Evolutionary conservation across 2,888 invertebrate genomes (phyloP).

Genomic region (Glomeris marginata): DNA sequence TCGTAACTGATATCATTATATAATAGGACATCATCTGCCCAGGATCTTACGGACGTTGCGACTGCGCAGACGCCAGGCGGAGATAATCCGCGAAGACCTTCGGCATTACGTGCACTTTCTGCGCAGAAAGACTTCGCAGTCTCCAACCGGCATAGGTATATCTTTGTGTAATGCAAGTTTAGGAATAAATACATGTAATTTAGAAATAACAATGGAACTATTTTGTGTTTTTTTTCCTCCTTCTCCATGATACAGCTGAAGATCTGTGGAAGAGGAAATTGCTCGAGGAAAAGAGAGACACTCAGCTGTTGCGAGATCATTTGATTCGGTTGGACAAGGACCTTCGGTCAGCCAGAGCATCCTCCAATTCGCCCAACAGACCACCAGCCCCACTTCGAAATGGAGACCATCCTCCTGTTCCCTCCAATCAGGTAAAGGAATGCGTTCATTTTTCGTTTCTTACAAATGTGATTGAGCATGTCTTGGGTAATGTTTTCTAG

Average conservation of each 20-base stretch:
- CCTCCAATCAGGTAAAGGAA: constrained; percentile 8
- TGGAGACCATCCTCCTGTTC: constrained; percentile 1
- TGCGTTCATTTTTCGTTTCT: too few species aligned
- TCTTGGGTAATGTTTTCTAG: too few species aligned
- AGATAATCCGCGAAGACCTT: constrained; percentile 8
- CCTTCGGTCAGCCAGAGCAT: background rate
- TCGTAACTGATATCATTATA: background rate
- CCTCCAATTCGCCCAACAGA: background rate
- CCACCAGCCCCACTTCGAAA: background rate
- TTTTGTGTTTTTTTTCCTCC: background rate
- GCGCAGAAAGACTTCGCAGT: background rate
- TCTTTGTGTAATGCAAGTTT: background rate
- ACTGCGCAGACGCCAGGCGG: constrained; percentile 8
- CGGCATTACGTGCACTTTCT: constrained; percentile 8
- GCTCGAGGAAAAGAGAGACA: constrained; percentile 7
- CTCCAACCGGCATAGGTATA: too few species aligned
- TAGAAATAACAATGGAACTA: background rate
- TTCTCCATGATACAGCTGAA: constrained; percentile 1
- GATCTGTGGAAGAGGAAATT: constrained; percentile 12
- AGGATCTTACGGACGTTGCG: constrained; percentile 6
- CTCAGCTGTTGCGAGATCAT: constrained; percentile 6
- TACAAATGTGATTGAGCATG: too few species aligned
- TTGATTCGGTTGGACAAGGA: constrained; percentile 6
- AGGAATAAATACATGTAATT: background rate
- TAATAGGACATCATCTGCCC: constrained; percentile 10